A percentile compares a stretch with the other conserved stretches of the same genome.
phyloP scores from a whole-genome alignment of 2,888 invertebrate genomes.

The Parnassius smintheus region DNA sequence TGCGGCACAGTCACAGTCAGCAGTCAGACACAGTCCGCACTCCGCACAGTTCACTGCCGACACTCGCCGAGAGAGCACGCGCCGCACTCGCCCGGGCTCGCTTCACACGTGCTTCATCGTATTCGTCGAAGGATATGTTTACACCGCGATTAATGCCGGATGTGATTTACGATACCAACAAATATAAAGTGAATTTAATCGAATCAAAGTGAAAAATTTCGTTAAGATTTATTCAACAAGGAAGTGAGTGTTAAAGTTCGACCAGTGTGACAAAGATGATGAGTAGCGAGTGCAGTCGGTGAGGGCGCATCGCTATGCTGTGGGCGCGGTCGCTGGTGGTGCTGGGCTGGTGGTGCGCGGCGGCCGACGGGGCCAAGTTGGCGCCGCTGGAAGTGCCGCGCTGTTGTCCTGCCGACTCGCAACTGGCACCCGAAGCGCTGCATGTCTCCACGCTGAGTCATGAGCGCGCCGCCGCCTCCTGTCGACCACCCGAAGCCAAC shows the following conservation, averaged over 20 bases:
- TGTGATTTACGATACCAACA: conserved; percentile 21
- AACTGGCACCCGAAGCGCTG: conserved; percentile 51
- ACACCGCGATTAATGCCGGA: conserved; percentile 20
- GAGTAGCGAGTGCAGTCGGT: conserved; percentile 40
- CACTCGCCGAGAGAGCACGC: conserved; percentile 47
- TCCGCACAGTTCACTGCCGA: conserved; percentile 41
- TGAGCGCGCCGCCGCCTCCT: conserved; percentile 50
- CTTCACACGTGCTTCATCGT: conserved; percentile 51
- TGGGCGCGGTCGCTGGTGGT: conserved; percentile 31
- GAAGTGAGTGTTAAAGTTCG: conserved; percentile 11
- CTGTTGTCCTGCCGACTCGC: conserved; percentile 51
- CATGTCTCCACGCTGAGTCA: conserved; percentile 72
- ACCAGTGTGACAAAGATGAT: background rate
- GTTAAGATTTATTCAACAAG: conserved; percentile 1
- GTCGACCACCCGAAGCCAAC: conserved; percentile 39
- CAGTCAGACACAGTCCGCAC: conserved; percentile 40
- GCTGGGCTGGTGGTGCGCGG: conserved; percentile 34
- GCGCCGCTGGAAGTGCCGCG: conserved; percentile 54
- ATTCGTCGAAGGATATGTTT: conserved; percentile 36
- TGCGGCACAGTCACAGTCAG: conserved; percentile 48
- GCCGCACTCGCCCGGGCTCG: conserved; percentile 25
- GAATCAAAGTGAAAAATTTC: conserved; percentile 18
- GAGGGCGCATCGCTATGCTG: conserved; percentile 39
- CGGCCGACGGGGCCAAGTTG: conserved; percentile 45
- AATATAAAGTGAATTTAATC: conserved; percentile 3